Conservation (phyloP, 2,113 vertebrate genomes). For the Mionectes macconnelli region DNA sequence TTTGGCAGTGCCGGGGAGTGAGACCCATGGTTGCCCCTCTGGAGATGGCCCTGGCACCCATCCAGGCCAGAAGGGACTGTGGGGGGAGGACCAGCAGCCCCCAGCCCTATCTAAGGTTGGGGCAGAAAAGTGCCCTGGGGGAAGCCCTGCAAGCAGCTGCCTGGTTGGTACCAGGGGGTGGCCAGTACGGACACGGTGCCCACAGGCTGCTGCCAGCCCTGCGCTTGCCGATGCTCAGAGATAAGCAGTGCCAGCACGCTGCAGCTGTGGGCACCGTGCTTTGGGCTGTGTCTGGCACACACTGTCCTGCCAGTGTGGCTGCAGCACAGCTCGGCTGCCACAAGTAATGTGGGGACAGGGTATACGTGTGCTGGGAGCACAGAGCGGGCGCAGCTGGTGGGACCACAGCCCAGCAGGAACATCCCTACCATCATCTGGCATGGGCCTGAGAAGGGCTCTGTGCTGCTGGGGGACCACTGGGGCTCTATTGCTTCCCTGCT, state of each 20-base stretch:
- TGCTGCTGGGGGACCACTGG: neutral
- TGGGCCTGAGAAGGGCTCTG: neutral
- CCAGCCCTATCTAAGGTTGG: too few species aligned
- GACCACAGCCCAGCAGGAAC: fast-evolving
- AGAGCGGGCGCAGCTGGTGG: fast-evolving
- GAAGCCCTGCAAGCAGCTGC: too few species aligned
- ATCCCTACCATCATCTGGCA: fast-evolving
- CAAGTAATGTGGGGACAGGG: neutral
- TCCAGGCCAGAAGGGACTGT: neutral
- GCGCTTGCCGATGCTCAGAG: neutral
- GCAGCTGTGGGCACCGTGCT: neutral
- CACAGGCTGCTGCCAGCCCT: neutral
- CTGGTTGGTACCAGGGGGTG: too few species aligned
- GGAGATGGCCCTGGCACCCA: too few species aligned
- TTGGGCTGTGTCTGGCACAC: neutral
- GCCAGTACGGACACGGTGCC: neutral
- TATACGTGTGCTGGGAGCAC: fast-evolving
- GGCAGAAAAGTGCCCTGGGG: neutral
- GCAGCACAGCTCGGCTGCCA: neutral
- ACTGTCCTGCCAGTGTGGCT: neutral
- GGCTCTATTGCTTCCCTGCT: neutral
- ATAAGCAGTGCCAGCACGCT: neutral
- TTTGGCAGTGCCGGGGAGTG: neutral
- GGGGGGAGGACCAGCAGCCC: too few species aligned
- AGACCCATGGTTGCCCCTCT: neutral